phyloP scores from a whole-genome alignment of 2,797 vertebrate genomes.

The Acanthis flammea region DNA sequence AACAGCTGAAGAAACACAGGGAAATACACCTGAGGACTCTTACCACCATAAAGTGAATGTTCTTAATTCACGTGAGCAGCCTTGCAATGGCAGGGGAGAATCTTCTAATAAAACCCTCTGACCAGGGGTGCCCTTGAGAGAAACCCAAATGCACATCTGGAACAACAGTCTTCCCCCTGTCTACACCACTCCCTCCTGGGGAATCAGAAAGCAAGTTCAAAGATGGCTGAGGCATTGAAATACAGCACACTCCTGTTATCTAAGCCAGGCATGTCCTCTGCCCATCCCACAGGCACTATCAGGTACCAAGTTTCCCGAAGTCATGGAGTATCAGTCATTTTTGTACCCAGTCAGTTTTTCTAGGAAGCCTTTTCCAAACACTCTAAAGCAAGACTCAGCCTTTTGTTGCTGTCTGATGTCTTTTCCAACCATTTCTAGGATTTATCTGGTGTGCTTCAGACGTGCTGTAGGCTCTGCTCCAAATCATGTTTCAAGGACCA shows the following conservation, averaged over 20 bases:
- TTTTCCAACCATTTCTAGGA: slow-evolving; percentile 40
- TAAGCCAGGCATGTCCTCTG: background rate
- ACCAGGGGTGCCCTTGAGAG: background rate
- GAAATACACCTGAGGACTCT: background rate
- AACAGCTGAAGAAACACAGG: background rate
- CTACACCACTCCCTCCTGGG: background rate
- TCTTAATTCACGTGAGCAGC: background rate
- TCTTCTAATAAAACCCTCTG: background rate
- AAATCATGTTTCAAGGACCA: slow-evolving; percentile 41
- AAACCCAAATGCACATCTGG: background rate
- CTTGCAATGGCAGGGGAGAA: background rate
- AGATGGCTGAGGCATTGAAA: background rate
- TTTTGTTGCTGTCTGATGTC: background rate
- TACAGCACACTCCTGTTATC: background rate
- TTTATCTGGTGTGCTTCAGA: slow-evolving; percentile 17
- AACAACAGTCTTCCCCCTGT: background rate
- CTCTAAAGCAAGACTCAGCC: background rate
- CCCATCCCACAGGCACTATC: background rate
- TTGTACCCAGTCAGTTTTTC: background rate
- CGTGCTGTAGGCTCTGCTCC: background rate
- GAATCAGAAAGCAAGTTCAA: background rate
- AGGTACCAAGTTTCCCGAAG: background rate
- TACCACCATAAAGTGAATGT: background rate
- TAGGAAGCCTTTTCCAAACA: background rate
- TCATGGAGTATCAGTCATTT: background rate